phyloP scores from a whole-genome alignment of 1,140 invertebrate species.

The Drosophila nigrodunni region DNA sequence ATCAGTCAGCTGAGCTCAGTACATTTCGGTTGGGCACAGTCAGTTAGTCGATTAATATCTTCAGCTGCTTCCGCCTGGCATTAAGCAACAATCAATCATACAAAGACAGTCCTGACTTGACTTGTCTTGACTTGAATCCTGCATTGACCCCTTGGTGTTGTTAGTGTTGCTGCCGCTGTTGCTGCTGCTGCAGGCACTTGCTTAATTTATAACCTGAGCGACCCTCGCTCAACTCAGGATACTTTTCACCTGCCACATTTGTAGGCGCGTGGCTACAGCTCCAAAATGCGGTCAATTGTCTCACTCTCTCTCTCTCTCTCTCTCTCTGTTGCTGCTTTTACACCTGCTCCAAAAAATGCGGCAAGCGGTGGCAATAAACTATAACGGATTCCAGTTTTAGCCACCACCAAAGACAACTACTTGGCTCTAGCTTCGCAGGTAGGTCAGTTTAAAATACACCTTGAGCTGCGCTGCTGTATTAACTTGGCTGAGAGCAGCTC shows the following conservation, averaged over 20 bases:
- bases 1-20: neutral
- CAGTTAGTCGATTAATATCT: constrained; percentile 49
- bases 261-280: constrained; percentile 70
- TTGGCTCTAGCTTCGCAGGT: constrained; percentile 54
- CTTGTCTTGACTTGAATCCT: constrained; percentile 47
- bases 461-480: constrained; percentile 22
- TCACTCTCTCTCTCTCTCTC: constrained; percentile 9
- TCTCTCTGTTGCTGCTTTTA: constrained; percentile 36
- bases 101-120: constrained; percentile 21
- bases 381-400: constrained; percentile 80
- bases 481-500: constrained; percentile 33
- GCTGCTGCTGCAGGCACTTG: constrained; percentile 67
- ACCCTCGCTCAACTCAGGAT: constrained; percentile 65
- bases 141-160: constrained; percentile 50
- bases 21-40: neutral
- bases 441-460: constrained; percentile 71
- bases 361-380: constrained; percentile 73
- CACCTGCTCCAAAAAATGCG: constrained; percentile 79
- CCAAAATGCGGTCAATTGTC: constrained; percentile 82
- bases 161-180: constrained; percentile 19
- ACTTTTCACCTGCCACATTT: constrained; percentile 74
- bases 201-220: constrained; percentile 76
- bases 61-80: constrained; percentile 75
- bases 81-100: constrained; percentile 80
- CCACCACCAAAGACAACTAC: constrained; percentile 52